Conservation (phyloP, 2,797 vertebrate genomes). For the Oreortyx pictus region DNA sequence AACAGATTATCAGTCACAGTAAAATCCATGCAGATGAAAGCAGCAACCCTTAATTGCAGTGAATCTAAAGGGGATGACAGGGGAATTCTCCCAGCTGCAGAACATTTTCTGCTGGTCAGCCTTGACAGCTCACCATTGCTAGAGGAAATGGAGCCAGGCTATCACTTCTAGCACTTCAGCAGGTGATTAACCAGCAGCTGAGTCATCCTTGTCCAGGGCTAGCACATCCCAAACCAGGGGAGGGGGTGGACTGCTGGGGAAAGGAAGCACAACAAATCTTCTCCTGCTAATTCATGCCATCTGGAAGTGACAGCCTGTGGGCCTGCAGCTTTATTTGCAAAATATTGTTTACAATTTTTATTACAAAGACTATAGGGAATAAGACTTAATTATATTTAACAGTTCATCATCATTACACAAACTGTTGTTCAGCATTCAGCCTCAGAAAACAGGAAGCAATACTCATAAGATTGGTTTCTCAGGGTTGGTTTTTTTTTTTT, state of each 20-base stretch:
- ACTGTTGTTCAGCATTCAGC: conserved; percentile 27
- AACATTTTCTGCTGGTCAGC: neutral
- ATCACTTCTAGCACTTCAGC: conserved; percentile 20
- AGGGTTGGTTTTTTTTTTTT: neutral
- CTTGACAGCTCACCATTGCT: neutral
- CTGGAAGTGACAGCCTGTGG: conserved; percentile 24
- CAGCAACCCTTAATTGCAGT: neutral
- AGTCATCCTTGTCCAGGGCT: conserved; percentile 19
- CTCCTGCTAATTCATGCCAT: conserved; percentile 48
- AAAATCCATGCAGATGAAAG: neutral
- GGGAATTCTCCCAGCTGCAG: neutral
- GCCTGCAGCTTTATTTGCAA: conserved; percentile 5
- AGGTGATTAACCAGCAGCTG: conserved; percentile 69
- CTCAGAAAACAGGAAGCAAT: conserved; percentile 59
- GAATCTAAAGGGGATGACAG: neutral
- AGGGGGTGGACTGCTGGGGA: neutral
- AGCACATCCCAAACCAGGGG: conserved; percentile 11
- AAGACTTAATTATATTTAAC: conserved; percentile 48
- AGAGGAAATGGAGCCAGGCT: neutral
- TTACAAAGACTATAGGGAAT: conserved; percentile 21
- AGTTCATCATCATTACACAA: conserved; percentile 57
- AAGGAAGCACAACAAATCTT: conserved; percentile 16
- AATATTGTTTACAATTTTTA: conserved; percentile 46
- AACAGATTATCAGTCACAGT: neutral
- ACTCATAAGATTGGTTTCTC: conserved; percentile 13